Evolutionary conservation across 2,113 vertebrate species (phyloP).

Genomic region (Toxotes chatareus): DNA sequence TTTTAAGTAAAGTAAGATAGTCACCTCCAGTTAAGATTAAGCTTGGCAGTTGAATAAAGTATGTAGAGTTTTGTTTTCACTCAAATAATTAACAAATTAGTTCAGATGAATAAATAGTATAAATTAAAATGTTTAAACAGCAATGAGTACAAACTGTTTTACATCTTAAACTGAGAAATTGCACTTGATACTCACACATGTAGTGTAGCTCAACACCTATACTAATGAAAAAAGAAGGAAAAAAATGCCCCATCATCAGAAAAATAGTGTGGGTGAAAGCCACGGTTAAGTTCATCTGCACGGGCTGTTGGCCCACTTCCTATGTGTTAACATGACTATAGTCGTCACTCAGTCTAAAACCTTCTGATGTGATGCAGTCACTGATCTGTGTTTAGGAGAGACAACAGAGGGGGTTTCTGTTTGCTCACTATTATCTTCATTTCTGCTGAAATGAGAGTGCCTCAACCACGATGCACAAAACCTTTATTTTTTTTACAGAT

Average conservation of each 20-base stretch:
- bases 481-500: conserved; percentile 26
- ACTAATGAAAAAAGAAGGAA: background rate
- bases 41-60: background rate
- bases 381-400: background rate
- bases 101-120: background rate
- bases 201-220: background rate
- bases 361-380: background rate
- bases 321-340: background rate
- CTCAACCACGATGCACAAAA: background rate
- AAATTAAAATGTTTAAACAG: background rate
- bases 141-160: background rate
- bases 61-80: too few relatives aligned
- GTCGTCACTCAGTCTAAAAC: background rate
- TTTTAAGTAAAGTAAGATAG: background rate
- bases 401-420: background rate
- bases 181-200: background rate
- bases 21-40: background rate
- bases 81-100: background rate
- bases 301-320: conserved; percentile 52
- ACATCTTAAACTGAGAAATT: background rate
- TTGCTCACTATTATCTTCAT: background rate
- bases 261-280: conserved; percentile 31
- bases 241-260: background rate
- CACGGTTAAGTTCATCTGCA: conserved; percentile 3
- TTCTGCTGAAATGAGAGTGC: background rate